These are phyloP conservation scores for Geopemphigus sp. DNA, from an alignment of 1,140 invertebrate species.

Conservation along the genomic window DNA sequence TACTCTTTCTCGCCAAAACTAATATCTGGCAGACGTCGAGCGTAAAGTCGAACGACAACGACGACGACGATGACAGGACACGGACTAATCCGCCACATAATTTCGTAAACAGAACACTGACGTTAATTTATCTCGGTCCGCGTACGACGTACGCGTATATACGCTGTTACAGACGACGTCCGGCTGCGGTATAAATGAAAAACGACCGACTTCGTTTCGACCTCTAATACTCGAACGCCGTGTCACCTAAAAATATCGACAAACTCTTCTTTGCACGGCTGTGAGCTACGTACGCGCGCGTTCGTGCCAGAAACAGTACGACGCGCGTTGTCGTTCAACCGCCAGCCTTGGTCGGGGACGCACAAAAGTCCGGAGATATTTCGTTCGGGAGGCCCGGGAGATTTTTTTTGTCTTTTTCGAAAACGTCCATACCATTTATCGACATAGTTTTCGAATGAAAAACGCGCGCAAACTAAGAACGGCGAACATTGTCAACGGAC, in stretches of 20 bases:
- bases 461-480: too few relatives aligned
- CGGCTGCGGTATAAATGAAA: slow-evolving; percentile 6
- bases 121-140: slow-evolving; percentile 17
- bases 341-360: too few relatives aligned
- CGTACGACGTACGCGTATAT: neutral
- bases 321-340: neutral
- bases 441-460: too few relatives aligned
- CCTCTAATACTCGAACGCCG: slow-evolving; percentile 4
- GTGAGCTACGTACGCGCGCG: neutral
- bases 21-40: neutral
- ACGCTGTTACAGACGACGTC: too few relatives aligned
- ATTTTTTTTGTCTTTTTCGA: too few relatives aligned
- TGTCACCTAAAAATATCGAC: slow-evolving; percentile 29
- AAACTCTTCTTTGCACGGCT: slow-evolving; percentile 10
- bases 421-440: too few relatives aligned
- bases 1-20: neutral
- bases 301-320: neutral
- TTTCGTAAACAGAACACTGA: neutral
- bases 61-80: neutral
- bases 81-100: neutral
- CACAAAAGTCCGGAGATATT: too few relatives aligned
- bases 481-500: too few relatives aligned
- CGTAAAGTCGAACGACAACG: too few relatives aligned
- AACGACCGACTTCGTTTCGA: neutral
- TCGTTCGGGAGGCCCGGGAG: too few relatives aligned